phyloP scores from a whole-genome alignment of 2,113 vertebrate genomes.

The Colaptes auratus region DNA sequence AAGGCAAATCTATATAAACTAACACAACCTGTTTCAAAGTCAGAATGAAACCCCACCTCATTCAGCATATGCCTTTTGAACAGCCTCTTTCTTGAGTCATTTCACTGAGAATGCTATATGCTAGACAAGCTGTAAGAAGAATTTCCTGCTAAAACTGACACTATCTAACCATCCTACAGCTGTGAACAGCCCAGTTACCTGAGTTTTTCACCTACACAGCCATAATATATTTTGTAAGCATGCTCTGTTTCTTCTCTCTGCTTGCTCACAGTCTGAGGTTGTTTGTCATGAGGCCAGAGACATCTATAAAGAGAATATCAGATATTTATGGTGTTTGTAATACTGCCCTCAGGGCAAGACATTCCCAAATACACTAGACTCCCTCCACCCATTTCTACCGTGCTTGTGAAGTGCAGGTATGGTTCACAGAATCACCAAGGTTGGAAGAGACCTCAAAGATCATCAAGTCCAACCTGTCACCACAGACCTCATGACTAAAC shows the following conservation, averaged over 20 bases:
- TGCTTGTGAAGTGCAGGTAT: background rate
- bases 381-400: background rate
- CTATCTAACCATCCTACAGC: background rate
- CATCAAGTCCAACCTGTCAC: too few species aligned
- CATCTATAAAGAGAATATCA: background rate
- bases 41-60: background rate
- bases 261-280: background rate
- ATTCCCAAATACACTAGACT: background rate
- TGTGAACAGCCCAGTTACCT: background rate
- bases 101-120: background rate
- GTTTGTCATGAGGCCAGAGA: background rate
- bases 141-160: background rate
- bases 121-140: background rate
- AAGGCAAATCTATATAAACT: background rate
- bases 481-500: too few species aligned
- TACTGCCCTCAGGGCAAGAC: background rate
- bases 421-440: background rate
- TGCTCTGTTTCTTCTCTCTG: background rate
- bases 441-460: too few species aligned
- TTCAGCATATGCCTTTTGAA: conserved; percentile 4
- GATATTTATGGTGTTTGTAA: background rate
- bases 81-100: background rate
- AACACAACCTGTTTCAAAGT: background rate
- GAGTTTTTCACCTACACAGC: background rate
- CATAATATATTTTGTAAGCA: background rate